These are phyloP conservation scores for Narcine bancroftii DNA, from an alignment of 2,113 vertebrate species.

Conservation along the genomic window DNA sequence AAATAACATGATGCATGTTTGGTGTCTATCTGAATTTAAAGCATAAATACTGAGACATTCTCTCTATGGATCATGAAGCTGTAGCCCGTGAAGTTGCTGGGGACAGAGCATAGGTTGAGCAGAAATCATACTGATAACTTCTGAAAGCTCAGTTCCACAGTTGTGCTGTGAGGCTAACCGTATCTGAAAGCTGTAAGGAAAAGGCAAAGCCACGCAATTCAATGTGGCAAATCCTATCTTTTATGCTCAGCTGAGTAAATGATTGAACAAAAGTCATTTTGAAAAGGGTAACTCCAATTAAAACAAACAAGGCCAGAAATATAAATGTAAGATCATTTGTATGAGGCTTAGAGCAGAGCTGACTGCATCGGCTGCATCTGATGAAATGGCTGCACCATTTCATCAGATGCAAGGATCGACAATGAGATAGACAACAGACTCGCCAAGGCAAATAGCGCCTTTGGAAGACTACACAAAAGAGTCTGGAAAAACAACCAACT, in stretches of 20 bases:
- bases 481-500: too few species aligned
- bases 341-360: too few species aligned
- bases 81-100: background rate
- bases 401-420: too few species aligned
- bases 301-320: background rate
- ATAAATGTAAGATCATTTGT: too few species aligned
- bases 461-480: too few species aligned
- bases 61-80: background rate
- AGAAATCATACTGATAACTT: conserved; percentile 9
- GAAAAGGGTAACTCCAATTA: background rate
- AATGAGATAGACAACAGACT: too few species aligned
- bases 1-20: background rate
- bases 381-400: too few species aligned
- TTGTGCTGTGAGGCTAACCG: background rate
- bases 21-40: background rate
- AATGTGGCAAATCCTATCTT: background rate
- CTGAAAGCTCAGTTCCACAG: background rate
- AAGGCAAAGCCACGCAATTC: conserved; percentile 8
- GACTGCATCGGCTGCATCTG: too few species aligned
- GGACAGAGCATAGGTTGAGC: background rate
- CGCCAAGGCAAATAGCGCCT: too few species aligned
- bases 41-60: background rate
- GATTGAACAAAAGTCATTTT: background rate
- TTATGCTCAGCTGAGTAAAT: background rate
- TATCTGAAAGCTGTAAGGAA: conserved; percentile 28